Evolutionary conservation across 2,888 invertebrate genomes (phyloP).

Genomic region (Noctua janthina): DNA sequence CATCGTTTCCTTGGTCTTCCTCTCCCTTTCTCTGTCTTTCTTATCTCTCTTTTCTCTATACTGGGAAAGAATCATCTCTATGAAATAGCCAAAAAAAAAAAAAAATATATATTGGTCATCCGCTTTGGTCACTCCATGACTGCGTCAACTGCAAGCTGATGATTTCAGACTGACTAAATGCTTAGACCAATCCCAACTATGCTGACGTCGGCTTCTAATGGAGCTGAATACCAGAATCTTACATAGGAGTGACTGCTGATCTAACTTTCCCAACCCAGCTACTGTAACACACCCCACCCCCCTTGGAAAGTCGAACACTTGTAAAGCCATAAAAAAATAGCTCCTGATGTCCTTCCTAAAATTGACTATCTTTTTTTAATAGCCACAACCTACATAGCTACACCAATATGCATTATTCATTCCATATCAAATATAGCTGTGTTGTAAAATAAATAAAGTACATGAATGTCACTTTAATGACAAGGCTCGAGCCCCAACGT

Average conservation of each 20-base stretch:
- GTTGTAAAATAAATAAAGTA: constrained; percentile 67
- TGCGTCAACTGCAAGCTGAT: neutral
- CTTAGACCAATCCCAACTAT: neutral
- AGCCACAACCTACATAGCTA: neutral
- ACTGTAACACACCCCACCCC: neutral
- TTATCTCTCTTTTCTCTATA: too few relatives aligned
- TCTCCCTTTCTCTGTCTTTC: too few relatives aligned
- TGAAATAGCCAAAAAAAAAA: too few relatives aligned
- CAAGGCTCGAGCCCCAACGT: constrained; percentile 59
- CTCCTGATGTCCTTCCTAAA: neutral
- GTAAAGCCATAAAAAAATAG: neutral
- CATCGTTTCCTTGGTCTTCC: too few relatives aligned
- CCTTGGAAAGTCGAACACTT: neutral
- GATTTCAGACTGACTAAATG: neutral
- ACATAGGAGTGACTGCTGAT: neutral
- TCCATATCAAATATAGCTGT: constrained; percentile 58
- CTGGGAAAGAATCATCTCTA: neutral
- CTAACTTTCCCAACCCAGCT: neutral
- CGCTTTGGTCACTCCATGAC: neutral
- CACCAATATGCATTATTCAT: constrained; percentile 51
- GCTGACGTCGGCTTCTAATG: neutral
- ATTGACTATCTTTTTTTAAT: neutral
- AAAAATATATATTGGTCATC: neutral
- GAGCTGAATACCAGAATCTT: neutral
- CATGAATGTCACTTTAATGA: constrained; percentile 81